Percentiles rank a stretch among this genome's conserved stretches.
These are phyloP conservation scores for Iguana delicatissima DNA, from an alignment of 2,797 vertebrate species.

Conservation along the genomic window DNA sequence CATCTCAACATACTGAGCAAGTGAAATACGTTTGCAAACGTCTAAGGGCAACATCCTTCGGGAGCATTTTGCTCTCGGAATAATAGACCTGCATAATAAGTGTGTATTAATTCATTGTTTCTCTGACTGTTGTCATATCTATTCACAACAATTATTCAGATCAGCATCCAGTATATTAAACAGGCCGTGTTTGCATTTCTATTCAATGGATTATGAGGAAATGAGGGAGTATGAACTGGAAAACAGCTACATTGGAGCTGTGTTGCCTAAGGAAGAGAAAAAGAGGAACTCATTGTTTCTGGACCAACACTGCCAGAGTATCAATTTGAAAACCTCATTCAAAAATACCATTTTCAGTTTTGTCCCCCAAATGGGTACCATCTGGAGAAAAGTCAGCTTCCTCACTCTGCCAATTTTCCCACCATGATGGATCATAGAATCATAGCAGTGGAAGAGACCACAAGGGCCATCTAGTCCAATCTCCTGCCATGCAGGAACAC, in stretches of 20 bases:
- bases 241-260: not conserved
- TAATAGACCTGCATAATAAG: slow-evolving; percentile 4
- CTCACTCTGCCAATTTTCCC: not conserved
- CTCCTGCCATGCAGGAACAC: no score
- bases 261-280: no score
- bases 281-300: no score
- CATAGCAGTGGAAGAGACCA: no score
- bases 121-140: not conserved
- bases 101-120: slow-evolving; percentile 35
- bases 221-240: not conserved
- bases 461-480: no score
- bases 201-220: not conserved
- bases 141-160: slow-evolving; percentile 14
- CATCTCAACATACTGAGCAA: not conserved
- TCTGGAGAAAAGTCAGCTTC: no score
- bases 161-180: slow-evolving; percentile 2
- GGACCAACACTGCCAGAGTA: not conserved
- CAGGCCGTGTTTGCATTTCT: not conserved
- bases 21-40: not conserved
- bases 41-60: not conserved
- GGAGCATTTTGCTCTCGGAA: slow-evolving; percentile 23
- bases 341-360: not conserved
- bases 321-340: not conserved
- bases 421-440: no score
- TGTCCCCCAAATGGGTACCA: not conserved